A percentile compares a stretch with the other conserved stretches of the same genome.
These are phyloP conservation scores for Nomada ruficornis DNA, from an alignment of 2,888 invertebrate species.

Conservation along the genomic window DNA sequence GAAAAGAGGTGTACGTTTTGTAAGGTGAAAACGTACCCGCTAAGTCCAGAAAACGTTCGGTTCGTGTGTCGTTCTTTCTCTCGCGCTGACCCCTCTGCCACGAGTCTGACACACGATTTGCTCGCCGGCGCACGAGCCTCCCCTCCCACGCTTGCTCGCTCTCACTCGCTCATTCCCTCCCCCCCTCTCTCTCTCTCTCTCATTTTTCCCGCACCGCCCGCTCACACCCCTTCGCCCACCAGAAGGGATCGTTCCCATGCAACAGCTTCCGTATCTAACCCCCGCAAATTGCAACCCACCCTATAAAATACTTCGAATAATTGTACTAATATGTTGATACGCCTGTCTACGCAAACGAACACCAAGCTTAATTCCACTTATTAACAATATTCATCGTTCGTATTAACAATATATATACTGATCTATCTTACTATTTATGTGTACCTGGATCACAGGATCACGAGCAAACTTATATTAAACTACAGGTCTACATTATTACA, in stretches of 20 bases:
- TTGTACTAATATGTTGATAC: no score
- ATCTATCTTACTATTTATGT: background rate
- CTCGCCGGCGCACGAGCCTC: slow-evolving; percentile 76
- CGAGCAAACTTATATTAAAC: no score
- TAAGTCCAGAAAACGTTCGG: slow-evolving; percentile 80
- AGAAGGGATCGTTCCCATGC: slow-evolving; percentile 39
- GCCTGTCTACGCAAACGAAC: background rate
- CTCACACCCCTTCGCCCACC: slow-evolving; percentile 22
- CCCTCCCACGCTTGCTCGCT: slow-evolving; percentile 40
- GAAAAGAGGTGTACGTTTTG: slow-evolving; percentile 48
- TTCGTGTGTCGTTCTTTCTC: slow-evolving; percentile 82
- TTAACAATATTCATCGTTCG: background rate
- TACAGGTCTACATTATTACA: no score
- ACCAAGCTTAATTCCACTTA: background rate
- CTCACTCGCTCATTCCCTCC: slow-evolving; percentile 14
- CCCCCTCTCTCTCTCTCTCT: slow-evolving; percentile 25
- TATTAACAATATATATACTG: background rate
- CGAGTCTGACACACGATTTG: slow-evolving; percentile 81
- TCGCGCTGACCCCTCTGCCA: slow-evolving; percentile 83
- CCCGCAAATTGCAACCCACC: slow-evolving; percentile 12
- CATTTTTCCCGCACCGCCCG: slow-evolving; percentile 17
- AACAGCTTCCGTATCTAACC: slow-evolving; percentile 49
- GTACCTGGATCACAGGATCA: background rate
- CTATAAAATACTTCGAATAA: no score
- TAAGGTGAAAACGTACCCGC: slow-evolving; percentile 79